Evolutionary conservation across 2,888 invertebrate genomes (phyloP).

Genomic region (Chrysopilus asiliformis): DNA sequence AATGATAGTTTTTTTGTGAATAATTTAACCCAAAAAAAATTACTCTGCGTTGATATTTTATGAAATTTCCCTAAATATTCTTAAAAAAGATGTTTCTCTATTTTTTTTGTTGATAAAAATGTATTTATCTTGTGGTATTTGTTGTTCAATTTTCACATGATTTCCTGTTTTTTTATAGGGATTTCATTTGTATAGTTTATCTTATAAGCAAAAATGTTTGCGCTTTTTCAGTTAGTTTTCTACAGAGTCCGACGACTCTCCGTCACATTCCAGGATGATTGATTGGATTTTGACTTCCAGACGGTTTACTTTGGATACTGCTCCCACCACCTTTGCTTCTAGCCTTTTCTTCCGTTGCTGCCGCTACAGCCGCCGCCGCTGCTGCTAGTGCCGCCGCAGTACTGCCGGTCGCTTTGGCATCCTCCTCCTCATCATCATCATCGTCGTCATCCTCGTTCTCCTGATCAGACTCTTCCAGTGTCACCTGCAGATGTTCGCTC

Average conservation of each 20-base stretch:
- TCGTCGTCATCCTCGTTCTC: constrained; percentile 48
- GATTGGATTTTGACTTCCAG: constrained; percentile 40
- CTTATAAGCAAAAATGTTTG: constrained; percentile 81
- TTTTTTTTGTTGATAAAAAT: not conserved
- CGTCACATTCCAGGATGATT: constrained; percentile 74
- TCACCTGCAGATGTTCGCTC: constrained; percentile 44
- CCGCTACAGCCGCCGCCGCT: constrained; percentile 22
- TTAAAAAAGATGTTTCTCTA: not conserved
- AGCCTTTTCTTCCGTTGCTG: constrained; percentile 4
- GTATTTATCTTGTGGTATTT: not conserved
- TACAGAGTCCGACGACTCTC: constrained; percentile 82
- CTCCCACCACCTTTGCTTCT: constrained; percentile 4
- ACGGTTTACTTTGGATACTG: constrained; percentile 29
- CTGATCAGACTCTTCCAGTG: constrained; percentile 58
- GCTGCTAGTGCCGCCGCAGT: constrained; percentile 29
- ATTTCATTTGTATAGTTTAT: constrained; percentile 36
- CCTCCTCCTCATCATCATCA: constrained; percentile 43
- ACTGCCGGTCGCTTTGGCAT: constrained; percentile 23
- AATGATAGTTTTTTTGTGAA: no score
- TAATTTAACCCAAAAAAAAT: no score
- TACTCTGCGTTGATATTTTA: no score
- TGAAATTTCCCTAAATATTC: not conserved
- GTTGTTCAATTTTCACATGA: constrained; percentile 2
- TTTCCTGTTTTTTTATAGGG: constrained; percentile 1
- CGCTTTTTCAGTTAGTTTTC: constrained; percentile 79